A percentile compares a stretch with the other conserved stretches of the same genome.
Conservation (phyloP, 1,140 invertebrate species). For the Diabrotica virgifera region DNA sequence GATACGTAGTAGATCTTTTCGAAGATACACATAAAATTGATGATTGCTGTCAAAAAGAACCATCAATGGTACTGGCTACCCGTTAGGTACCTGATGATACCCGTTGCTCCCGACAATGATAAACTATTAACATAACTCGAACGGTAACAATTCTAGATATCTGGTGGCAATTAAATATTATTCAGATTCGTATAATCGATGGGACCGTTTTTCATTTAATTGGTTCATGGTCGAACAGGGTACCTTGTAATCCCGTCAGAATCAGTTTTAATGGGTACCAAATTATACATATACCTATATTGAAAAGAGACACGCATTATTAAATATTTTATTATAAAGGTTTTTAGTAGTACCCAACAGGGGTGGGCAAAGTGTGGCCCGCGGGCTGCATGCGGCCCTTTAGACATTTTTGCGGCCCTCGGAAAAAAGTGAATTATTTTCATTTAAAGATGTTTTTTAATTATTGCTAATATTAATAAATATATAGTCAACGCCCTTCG, state of each 20-base stretch:
- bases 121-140: constrained; percentile 3
- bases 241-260: not conserved
- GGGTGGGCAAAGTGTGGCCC: too few relatives aligned
- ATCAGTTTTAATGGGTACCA: not conserved
- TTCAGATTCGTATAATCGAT: not conserved
- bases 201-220: not conserved
- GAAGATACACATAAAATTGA: not conserved
- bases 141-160: not conserved
- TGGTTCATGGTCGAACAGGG: not conserved
- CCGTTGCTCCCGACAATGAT: not conserved
- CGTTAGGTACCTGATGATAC: not conserved
- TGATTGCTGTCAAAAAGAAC: not conserved
- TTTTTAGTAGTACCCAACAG: too few relatives aligned
- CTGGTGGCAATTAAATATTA: constrained; percentile 2
- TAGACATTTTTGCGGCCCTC: too few relatives aligned
- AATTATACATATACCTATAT: not conserved
- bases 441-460: too few relatives aligned
- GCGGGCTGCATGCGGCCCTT: too few relatives aligned
- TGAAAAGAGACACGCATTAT: too few relatives aligned
- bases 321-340: too few relatives aligned
- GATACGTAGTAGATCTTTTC: not conserved
- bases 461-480: too few relatives aligned
- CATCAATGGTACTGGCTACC: not conserved
- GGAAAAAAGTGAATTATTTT: too few relatives aligned
- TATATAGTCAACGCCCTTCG: too few relatives aligned